phyloP scores from a whole-genome alignment of 2,888 invertebrate genomes.

The Argyresthia albistria region DNA sequence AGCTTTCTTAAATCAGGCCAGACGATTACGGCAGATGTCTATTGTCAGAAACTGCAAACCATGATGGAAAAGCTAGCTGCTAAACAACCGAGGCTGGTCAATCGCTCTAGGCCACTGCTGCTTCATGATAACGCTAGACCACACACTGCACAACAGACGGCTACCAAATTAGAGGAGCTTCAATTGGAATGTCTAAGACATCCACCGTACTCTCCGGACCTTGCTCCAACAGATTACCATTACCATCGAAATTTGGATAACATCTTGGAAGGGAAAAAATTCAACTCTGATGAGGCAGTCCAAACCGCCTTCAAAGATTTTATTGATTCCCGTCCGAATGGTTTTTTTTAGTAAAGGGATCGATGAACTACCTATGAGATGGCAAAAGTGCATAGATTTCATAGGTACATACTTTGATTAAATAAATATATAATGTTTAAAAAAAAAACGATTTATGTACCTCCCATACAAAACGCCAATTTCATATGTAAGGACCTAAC shows the following conservation, averaged over 20 bases:
- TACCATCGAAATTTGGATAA: background rate
- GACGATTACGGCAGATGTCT: too few species aligned
- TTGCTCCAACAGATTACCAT: background rate
- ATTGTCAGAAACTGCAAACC: too few species aligned
- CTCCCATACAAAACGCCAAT: too few species aligned
- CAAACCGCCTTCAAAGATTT: background rate
- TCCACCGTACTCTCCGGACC: background rate
- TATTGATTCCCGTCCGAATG: background rate
- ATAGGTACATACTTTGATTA: too few species aligned
- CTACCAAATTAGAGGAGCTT: background rate
- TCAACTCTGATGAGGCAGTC: background rate
- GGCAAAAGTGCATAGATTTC: too few species aligned
- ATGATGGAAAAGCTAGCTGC: background rate
- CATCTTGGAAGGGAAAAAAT: background rate
- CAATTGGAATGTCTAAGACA: background rate
- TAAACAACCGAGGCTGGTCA: slow-evolving; percentile 10
- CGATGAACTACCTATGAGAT: background rate
- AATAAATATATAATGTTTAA: too few species aligned
- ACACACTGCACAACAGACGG: slow-evolving; percentile 10
- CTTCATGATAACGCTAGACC: slow-evolving; percentile 13
- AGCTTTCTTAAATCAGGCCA: too few species aligned
- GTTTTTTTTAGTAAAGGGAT: background rate
- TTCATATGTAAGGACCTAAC: too few species aligned
- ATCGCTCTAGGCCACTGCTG: slow-evolving; percentile 13
- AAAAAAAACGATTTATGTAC: too few species aligned